phyloP scores from a whole-genome alignment of 2,797 vertebrate species.

The Pseudochromis fuscus region DNA sequence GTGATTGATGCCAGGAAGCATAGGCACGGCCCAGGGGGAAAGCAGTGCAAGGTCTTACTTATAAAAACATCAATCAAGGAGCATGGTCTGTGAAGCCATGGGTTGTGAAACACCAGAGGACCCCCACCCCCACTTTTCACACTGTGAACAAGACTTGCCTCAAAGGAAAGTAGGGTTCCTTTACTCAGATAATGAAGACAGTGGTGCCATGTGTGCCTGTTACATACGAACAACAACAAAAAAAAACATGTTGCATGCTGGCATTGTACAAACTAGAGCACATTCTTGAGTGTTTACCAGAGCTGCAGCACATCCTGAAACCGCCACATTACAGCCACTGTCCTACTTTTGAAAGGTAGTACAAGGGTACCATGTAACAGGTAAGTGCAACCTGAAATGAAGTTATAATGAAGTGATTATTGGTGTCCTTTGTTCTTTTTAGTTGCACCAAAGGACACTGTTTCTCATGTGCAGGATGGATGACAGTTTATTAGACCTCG shows the following conservation, averaged over 20 bases:
- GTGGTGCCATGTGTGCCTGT: slow-evolving; percentile 22
- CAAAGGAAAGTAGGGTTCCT: slow-evolving; percentile 54
- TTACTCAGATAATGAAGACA: slow-evolving; percentile 65
- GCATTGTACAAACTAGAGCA: slow-evolving; percentile 18
- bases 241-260: slow-evolving; percentile 39
- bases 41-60: slow-evolving; percentile 86
- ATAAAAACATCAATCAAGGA: slow-evolving; percentile 88
- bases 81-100: slow-evolving; percentile 70
- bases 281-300: slow-evolving; percentile 15
- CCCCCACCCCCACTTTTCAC: slow-evolving; percentile 55
- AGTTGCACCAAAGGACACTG: slow-evolving; percentile 30
- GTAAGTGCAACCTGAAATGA: slow-evolving; percentile 14
- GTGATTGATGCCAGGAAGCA: slow-evolving; percentile 87
- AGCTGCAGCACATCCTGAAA: background rate
- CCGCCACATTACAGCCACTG: background rate
- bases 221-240: slow-evolving; percentile 12
- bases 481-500: slow-evolving; percentile 35
- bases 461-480: background rate
- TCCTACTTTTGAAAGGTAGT: slow-evolving; percentile 8
- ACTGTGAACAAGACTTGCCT: slow-evolving; percentile 61
- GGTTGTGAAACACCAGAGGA: slow-evolving; percentile 68
- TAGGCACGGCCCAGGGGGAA: slow-evolving; percentile 74
- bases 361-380: background rate
- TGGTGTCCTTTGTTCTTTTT: slow-evolving; percentile 3
- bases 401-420: slow-evolving; percentile 5